Evolutionary conservation across 2,797 vertebrate species (phyloP).

Genomic region (Petrocephalus schoutedeni): DNA sequence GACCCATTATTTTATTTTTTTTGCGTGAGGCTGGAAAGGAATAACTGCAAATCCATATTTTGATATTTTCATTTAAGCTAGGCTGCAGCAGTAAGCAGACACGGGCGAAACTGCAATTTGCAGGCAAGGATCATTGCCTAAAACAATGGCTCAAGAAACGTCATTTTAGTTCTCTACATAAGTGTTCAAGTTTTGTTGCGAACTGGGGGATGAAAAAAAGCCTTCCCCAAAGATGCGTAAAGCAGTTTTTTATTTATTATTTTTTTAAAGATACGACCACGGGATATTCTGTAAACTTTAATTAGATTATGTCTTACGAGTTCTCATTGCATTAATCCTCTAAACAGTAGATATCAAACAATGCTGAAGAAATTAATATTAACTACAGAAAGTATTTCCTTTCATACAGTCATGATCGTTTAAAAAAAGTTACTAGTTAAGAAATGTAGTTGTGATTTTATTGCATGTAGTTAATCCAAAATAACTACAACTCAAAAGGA

Average conservation of each 20-base stretch:
- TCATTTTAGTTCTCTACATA: background rate
- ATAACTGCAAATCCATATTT: background rate
- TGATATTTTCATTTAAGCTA: background rate
- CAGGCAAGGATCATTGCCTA: background rate
- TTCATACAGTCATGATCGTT: background rate
- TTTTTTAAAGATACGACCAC: no score
- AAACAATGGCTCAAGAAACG: background rate
- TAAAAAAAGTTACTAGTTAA: constrained; percentile 22
- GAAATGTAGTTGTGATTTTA: constrained; percentile 59
- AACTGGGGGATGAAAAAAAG: background rate
- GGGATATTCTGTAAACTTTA: constrained; percentile 2
- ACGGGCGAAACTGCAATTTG: background rate
- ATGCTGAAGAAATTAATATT: background rate
- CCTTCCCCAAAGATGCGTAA: background rate
- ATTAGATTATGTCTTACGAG: background rate
- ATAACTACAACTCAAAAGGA: constrained; percentile 53
- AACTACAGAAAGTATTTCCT: background rate
- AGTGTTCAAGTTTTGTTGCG: background rate
- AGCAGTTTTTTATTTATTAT: background rate
- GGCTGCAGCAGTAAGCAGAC: background rate
- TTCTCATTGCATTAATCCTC: constrained; percentile 8
- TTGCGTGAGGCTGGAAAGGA: background rate
- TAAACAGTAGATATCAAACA: background rate
- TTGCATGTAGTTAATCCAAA: constrained; percentile 67
- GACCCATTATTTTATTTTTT: background rate